Base-by-base conservation (phyloP, 2,888 invertebrate species). In the Linyphia triangularis region DNA sequence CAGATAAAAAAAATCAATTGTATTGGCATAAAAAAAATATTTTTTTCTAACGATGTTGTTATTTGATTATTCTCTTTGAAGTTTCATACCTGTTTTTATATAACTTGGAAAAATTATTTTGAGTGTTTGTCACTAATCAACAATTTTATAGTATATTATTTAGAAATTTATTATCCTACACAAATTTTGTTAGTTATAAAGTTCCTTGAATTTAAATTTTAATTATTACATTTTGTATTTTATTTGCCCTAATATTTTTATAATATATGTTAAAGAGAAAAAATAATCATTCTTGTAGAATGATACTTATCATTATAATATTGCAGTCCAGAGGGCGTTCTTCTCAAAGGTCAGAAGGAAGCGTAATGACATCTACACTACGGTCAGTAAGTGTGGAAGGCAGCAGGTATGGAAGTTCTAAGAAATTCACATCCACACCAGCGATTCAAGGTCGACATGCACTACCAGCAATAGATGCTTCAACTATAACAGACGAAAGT, bases 401-500 rank as follows among this genome's bases (percentile, higher is more conserved):
- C 22, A 57, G 57, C 13, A 9, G 22, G 13, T 37, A 19, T 33
- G 37, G 10, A 69, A 19, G 22, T 69, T 2, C 26, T 37, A 72
- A 28, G 26, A 72, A 43, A 72, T 24, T 43, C 26, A 13, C 51
- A 4, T 72, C 70, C n/a, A 51, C 70, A 16, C 43, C 70, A n/a
- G 51, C 43, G 3, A 6, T 28, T 26, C 13, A 43, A 51, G 51
- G 51, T n/a, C 51, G n/a, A 43, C n/a, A 26, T 28, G 24, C 43
- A 19, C 26, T 72, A 2, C 70, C 70, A 51, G n/a, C 70, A 1
- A 72, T 72, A 43, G 70, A 72, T 72, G 70, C 40, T 0, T 72
- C 70, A 9, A 26, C 51, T 28, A 72, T 72, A 16, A 26, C 70
- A n/a, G 43, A 51, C 26, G 51, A 13, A 26, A 28, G 26, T 43